A percentile compares a stretch with the other conserved stretches of the same genome.
Conservation (phyloP, 2,113 vertebrate genomes). For the Poeciliopsis occidentalis region DNA sequence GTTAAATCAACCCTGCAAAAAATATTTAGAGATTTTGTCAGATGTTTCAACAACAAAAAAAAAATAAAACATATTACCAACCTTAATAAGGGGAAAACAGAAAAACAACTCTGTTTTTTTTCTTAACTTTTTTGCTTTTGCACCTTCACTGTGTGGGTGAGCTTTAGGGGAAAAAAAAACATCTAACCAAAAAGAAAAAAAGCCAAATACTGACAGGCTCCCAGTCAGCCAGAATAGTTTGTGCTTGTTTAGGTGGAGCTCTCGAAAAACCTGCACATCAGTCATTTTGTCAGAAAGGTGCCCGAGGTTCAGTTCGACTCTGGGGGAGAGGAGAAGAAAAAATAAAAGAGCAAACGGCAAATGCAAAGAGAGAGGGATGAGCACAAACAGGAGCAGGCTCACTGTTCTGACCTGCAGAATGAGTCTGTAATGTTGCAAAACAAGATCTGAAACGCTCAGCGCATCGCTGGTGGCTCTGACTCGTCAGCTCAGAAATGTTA, state of each 20-base stretch:
- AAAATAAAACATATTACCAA: no score
- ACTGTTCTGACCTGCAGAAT: conserved; percentile 55
- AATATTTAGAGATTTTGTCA: background rate
- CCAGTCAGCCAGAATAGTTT: conserved; percentile 34
- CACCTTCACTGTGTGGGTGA: conserved; percentile 34
- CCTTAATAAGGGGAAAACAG: no score
- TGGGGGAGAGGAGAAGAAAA: background rate
- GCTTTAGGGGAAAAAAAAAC: conserved; percentile 44
- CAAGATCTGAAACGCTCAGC: conserved; percentile 30
- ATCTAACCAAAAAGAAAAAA: conserved; percentile 1
- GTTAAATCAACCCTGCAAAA: background rate
- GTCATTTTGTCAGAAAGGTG: conserved; percentile 65
- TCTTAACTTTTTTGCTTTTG: background rate
- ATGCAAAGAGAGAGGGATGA: background rate
- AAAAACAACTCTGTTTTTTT: no score
- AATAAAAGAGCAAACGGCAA: conserved; percentile 12
- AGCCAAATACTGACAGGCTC: conserved; percentile 44
- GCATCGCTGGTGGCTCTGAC: conserved; percentile 40
- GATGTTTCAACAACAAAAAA: no score
- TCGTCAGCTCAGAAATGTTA: conserved; percentile 50
- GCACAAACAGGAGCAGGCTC: conserved; percentile 21
- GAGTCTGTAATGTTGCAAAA: conserved; percentile 46
- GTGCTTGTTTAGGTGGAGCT: conserved; percentile 51
- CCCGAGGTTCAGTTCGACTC: conserved; percentile 55
- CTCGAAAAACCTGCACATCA: conserved; percentile 54